Base-by-base conservation (phyloP, 1,140 invertebrate species). In the Hylaeus anthracinus region DNA sequence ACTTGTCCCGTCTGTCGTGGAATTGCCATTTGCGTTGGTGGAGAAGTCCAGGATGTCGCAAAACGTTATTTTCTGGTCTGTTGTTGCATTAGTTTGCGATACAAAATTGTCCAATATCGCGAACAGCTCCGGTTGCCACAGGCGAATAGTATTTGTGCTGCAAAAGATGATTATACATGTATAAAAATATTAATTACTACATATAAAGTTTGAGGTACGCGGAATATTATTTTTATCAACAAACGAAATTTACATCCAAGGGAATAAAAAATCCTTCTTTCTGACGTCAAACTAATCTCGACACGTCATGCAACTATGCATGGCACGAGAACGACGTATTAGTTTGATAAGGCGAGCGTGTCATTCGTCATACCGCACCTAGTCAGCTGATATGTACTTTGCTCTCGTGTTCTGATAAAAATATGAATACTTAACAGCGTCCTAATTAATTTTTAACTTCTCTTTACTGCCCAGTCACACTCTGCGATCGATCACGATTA, bases 61-160 rank as follows among this genome's bases (percentile, higher is more conserved):
- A 69, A 92, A 91, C 2, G 89, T 88, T 10, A 70, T 56, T 26
- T 74, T n/a, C 5, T 39, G 43, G 1, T 8, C 71, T 10, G 14
- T 41, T 26, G 75, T 73, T 10, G 76, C 41, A 9, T 83, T 79
- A 39, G 78, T 5, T n/a, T 15, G 9, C 0, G 55, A 64, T 3
- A 78, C 45, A 71, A 86, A 89, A n/a, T 91, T 72, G 5, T 92
- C 91, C 66, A 94, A 90, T 2, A 95, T 95, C 55, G 95, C 92
- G 66, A 95, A 95, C 14, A 96, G 92, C 83, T 95, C 95, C 0
- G 95, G 95, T 73, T 95, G 94, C 95, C 95, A 96, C 72, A 88
- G 87, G 6, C 89, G 93, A 86, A 90, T 84, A 86, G 79, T 94
- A 91, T 75, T 95, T 85, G 88, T 92, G 90, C 85, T 95, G 94